phyloP scores from a whole-genome alignment of 2,797 vertebrate genomes.

The Acomys russatus region DNA sequence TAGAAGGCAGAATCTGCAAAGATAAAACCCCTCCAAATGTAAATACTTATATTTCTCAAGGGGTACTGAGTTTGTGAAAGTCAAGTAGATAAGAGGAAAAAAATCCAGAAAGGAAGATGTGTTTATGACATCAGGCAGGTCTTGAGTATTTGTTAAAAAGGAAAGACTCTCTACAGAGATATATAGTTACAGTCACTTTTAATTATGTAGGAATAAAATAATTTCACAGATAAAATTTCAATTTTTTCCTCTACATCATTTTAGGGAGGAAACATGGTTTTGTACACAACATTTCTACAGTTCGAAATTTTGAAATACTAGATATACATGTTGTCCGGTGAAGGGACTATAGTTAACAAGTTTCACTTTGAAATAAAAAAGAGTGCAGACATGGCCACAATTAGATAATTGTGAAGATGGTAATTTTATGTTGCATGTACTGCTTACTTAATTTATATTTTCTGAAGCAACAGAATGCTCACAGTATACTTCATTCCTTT shows the following conservation, averaged over 20 bases:
- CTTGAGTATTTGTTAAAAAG: conserved; percentile 75
- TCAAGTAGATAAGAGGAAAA: conserved; percentile 64
- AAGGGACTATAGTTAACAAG: neutral
- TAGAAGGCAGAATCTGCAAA: conserved; percentile 78
- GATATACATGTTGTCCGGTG: neutral
- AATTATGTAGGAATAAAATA: conserved; percentile 16
- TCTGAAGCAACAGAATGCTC: neutral
- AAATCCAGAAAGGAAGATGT: conserved; percentile 4
- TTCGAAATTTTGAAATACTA: conserved; percentile 36
- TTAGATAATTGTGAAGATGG: neutral
- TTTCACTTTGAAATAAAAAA: neutral
- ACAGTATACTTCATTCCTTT: conserved; percentile 3
- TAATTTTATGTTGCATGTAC: neutral
- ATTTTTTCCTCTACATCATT: neutral
- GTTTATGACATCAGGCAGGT: neutral
- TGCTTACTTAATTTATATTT: conserved; percentile 12
- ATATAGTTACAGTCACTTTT: neutral
- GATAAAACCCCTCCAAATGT: conserved; percentile 70
- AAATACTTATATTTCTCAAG: neutral
- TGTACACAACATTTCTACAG: neutral
- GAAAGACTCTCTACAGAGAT: conserved; percentile 27
- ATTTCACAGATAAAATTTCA: conserved; percentile 41
- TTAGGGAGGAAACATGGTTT: conserved; percentile 22
- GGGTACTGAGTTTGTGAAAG: conserved; percentile 72
- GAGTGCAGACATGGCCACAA: neutral